Evolutionary conservation across 2,113 vertebrate species (phyloP), one percentile per base, ranked within the genome.

Genomic region (Ploceus nigricollis): DNA sequence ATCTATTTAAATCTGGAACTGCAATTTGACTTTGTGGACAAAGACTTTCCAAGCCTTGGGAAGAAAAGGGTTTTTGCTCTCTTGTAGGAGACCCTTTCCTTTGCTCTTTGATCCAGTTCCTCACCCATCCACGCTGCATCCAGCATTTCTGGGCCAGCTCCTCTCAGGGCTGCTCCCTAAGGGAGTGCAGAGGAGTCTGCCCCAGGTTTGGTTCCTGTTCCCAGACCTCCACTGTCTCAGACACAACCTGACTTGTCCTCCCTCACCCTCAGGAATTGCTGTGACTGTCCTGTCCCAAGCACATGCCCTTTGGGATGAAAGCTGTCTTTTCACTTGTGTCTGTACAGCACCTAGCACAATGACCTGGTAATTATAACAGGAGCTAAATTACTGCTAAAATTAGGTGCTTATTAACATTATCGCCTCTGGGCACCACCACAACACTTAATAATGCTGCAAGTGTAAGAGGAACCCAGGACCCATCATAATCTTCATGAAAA

Each of bases 351-450:
- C 86, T 25, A 88, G 68, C 79, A 92, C 76, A 37, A 45, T 1
- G 51, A 92, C 93, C 91, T 82, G 87, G 64, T 95, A 96, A 96
- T 95, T 96, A 91, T 89, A 81, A 90, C 51, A 94, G 86, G 47
- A 94, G 33, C 51, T 92, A 92, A 93, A 94, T 97, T 91, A 84
- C 91, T 81, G 76, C 91, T 97, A 94, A 97, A 97, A 96, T 96
- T 96, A 96, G 93, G 77, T 84, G 87, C 89, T 94, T 94, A 95
- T 96, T 97, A 96, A 91, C 94, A 78, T 78, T 39, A 27, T 80
- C 8, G 68, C 94, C 93, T 95, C 92, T 83, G 89, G 94, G 92
- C 90, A 95, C 31, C 85, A 93, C 92, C 76, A 68, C 72, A 90
- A 86, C 79, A 90, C 70, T 80, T 90, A 88, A 80, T 80, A 94